Conservation (phyloP, 2,797 vertebrate genomes). For the Podarcis lilfordi region DNA sequence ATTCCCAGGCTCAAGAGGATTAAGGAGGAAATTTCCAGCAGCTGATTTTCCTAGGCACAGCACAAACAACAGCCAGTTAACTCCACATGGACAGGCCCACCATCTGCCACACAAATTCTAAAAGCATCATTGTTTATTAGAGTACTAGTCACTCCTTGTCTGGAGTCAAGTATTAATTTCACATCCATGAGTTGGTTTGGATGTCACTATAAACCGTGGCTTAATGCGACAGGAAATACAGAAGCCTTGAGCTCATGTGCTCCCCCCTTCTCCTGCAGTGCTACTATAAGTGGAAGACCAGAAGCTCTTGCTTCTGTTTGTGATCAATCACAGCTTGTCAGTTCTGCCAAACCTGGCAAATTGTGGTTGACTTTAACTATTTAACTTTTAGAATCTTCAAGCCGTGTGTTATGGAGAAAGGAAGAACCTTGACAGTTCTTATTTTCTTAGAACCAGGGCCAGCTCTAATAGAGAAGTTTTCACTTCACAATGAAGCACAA, state of each 20-base stretch:
- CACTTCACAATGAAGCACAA: neutral
- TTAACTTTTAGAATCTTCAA: neutral
- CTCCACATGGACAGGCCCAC: constrained; percentile 8
- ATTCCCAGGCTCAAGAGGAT: constrained; percentile 96
- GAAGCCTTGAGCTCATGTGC: neutral
- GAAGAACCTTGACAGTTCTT: neutral
- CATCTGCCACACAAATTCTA: constrained; percentile 54
- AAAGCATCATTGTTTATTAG: neutral
- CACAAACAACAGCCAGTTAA: constrained; percentile 61
- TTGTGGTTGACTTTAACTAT: neutral
- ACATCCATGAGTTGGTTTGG: neutral
- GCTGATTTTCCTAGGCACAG: constrained; percentile 84
- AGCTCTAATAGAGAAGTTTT: neutral
- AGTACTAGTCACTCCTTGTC: neutral
- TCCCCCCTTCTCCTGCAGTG: neutral
- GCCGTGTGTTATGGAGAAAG: neutral
- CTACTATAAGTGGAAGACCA: neutral
- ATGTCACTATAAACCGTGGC: neutral
- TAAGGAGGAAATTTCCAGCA: constrained; percentile 92
- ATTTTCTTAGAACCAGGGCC: neutral
- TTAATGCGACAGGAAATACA: neutral
- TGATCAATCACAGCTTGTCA: neutral
- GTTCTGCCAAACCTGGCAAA: neutral
- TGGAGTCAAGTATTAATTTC: neutral
- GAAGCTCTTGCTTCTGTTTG: neutral